Base-by-base conservation (phyloP, 2,797 vertebrate genomes). In the Acipenser transmontanus region DNA sequence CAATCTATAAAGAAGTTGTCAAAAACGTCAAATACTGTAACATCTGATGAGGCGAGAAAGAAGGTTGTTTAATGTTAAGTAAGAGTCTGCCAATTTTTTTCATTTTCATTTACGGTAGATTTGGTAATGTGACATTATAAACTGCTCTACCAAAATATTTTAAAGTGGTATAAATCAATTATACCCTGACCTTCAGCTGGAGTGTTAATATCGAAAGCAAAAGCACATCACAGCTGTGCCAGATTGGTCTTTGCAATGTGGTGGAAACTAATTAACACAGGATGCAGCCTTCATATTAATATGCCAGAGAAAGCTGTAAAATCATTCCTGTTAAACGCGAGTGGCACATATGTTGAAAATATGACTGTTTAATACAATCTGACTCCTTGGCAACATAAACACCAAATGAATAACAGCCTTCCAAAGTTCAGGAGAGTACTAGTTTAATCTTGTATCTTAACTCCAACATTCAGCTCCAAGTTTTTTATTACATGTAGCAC, bases 241-340 rank as follows among this genome's bases (percentile, higher is more conserved):
- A 63, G 69, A 12, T 48, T 52, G 61, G 47, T 70, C 59, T 70
- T 59, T 51, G 59, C 59, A 61, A 20, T 48, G 47, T n/a, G 47
- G 49, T 1, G 59, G 60, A 47, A 63, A 63, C 62, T 64, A 67
- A 66, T 49, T 67, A 62, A 49, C 61, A 12, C 54, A 1, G 49
- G 49, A 54, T 54, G 49, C n/a, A 47, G 51, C 61, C 12, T 11
- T 70, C 69, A 63, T 52, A 67, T 63, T 67, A 60, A 70, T 49
- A 56, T 70, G 54, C 65, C 51, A 63, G 10, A 7, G 8, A 59
- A 65, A 49, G 60, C 47, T 63, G 60, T n/a, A 51, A 51, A 52
- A 50, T 50, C 50, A 6, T 61, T 60, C 61, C 50, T 62, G 59
- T 48, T 61, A 50, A 66, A 65, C 65, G 47, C 64, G 50, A 56